Evolutionary conservation across 2,888 invertebrate genomes (phyloP).

Genomic region (Chirona hameri): DNA sequence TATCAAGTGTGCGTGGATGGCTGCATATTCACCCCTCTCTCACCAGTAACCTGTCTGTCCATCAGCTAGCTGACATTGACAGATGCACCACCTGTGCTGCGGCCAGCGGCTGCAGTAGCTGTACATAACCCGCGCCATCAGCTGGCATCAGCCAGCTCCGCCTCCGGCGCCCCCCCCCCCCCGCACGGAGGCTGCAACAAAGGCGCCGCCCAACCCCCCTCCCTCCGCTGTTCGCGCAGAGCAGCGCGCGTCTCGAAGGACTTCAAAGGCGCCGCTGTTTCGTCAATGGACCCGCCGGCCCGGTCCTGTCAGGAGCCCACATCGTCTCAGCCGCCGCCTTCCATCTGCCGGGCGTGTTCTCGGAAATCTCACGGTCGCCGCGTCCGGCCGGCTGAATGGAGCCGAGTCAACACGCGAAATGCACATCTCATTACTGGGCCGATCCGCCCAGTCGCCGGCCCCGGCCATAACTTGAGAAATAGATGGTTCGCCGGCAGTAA

Average conservation of each 20-base stretch:
- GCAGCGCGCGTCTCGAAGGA: not conserved
- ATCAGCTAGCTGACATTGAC: too few species aligned
- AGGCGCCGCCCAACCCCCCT: not conserved
- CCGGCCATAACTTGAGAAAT: not conserved
- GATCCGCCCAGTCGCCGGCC: not conserved
- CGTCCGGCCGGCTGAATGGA: not conserved
- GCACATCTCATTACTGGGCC: not conserved
- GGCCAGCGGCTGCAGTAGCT: not conserved
- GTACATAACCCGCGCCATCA: not conserved
- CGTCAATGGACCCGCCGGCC: not conserved
- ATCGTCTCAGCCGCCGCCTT: too few species aligned
- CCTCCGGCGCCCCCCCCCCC: too few species aligned
- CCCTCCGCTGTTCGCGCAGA: not conserved
- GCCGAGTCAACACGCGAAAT: not conserved
- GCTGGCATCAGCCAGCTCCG: not conserved
- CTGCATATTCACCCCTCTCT: too few species aligned
- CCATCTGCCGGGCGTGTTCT: not conserved
- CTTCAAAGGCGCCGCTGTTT: not conserved
- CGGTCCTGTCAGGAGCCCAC: not conserved
- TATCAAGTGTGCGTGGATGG: too few species aligned
- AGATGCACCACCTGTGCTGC: too few species aligned
- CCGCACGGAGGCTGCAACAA: slow-evolving; percentile 8
- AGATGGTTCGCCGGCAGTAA: not conserved
- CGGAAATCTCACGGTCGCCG: not conserved
- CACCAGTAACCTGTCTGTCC: too few species aligned